These are phyloP conservation scores for Malacoraja senta DNA, from an alignment of 2,797 vertebrate genomes.

Conservation along the genomic window DNA sequence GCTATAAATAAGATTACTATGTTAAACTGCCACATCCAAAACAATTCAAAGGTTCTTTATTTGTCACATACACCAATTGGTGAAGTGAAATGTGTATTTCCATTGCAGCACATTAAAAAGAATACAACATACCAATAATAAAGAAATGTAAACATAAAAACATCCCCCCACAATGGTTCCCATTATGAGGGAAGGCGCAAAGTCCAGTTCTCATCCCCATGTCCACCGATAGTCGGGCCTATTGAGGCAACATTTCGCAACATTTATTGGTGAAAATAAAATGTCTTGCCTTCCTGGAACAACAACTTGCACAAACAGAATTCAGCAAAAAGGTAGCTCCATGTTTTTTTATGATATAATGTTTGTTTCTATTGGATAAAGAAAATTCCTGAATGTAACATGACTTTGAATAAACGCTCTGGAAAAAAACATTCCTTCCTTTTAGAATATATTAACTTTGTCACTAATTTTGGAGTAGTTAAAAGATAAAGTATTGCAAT, in stretches of 20 bases:
- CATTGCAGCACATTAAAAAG: too few species aligned
- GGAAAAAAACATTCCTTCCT: conserved; percentile 59
- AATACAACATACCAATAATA: too few species aligned
- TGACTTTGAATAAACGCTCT: conserved; percentile 54
- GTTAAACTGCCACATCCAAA: neutral
- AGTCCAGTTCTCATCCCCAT: too few species aligned
- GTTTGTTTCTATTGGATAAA: neutral
- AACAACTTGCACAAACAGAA: neutral
- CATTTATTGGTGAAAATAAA: neutral
- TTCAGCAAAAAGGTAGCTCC: neutral
- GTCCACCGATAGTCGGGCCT: too few species aligned
- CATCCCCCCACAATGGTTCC: too few species aligned
- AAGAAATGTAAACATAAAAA: too few species aligned
- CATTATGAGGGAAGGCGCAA: too few species aligned
- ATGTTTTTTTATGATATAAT: neutral
- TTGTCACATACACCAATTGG: too few species aligned
- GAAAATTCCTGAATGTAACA: neutral
- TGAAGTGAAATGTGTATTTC: too few species aligned
- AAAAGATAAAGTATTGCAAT: neutral
- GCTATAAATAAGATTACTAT: neutral
- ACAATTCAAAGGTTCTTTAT: neutral
- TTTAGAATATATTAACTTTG: conserved; percentile 55
- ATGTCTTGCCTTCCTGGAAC: neutral
- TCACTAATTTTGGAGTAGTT: neutral
- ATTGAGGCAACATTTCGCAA: too few species aligned